These are phyloP conservation scores for Zosterops japonicus DNA, from an alignment of 2,113 vertebrate genomes.

Conservation along the genomic window DNA sequence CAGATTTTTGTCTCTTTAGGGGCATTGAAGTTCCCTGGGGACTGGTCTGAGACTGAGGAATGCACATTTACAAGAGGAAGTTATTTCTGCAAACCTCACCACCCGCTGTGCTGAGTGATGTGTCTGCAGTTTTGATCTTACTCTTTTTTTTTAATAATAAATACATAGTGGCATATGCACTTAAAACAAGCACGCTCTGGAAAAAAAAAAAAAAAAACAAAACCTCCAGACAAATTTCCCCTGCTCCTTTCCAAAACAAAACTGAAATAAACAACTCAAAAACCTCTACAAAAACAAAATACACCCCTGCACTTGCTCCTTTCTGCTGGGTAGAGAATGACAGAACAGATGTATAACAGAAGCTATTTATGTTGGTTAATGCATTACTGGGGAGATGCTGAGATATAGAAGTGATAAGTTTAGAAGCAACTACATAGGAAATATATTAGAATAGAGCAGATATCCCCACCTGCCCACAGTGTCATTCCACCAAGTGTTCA, in stretches of 20 bases:
- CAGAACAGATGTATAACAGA: conserved; percentile 57
- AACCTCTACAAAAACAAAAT: conserved; percentile 47
- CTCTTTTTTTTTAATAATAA: not conserved
- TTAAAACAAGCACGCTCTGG: not conserved
- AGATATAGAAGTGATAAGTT: conserved; percentile 37
- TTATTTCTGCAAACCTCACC: not conserved
- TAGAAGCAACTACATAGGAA: conserved; percentile 39
- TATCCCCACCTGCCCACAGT: conserved; percentile 58
- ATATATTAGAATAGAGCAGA: conserved; percentile 51
- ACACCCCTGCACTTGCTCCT: conserved; percentile 63
- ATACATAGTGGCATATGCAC: conserved; percentile 20
- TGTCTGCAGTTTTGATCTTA: conserved; percentile 7
- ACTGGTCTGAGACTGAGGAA: conserved; percentile 14
- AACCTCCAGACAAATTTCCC: conserved; percentile 47
- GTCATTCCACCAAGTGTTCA: not conserved
- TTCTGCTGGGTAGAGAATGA: conserved; percentile 30
- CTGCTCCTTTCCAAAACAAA: conserved; percentile 50
- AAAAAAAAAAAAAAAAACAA: not conserved
- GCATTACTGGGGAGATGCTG: conserved; percentile 9
- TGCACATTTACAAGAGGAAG: not conserved
- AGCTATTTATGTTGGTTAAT: conserved; percentile 53
- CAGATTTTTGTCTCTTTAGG: not conserved
- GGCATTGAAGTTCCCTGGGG: not conserved
- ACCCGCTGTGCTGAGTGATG: conserved; percentile 13
- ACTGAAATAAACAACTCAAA: conserved; percentile 61